Conservation (phyloP, 2,888 invertebrate genomes). For the Gari tellinella region DNA sequence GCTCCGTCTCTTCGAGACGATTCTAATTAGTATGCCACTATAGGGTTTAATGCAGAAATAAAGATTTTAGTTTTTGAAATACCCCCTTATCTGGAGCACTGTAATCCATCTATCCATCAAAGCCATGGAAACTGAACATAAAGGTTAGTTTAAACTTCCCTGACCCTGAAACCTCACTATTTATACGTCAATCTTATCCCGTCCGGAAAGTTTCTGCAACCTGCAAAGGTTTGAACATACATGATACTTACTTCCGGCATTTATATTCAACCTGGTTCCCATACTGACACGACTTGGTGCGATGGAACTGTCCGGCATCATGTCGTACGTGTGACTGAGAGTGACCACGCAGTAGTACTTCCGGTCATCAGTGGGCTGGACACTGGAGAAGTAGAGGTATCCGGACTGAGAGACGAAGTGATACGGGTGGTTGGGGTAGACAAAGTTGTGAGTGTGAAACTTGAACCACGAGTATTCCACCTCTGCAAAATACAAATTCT, state of each 20-base stretch:
- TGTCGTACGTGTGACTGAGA: constrained; percentile 36
- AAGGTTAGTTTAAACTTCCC: too few species aligned
- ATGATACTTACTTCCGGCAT: constrained; percentile 67
- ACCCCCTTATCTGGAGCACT: too few species aligned
- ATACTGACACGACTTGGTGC: constrained; percentile 53
- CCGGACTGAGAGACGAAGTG: constrained; percentile 58
- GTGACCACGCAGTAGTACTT: constrained; percentile 56
- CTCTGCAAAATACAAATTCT: constrained; percentile 34
- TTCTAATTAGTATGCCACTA: too few species aligned
- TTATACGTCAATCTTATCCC: too few species aligned
- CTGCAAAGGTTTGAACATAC: too few species aligned
- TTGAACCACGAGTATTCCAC: constrained; percentile 54
- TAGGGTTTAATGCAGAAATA: too few species aligned
- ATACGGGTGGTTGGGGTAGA: constrained; percentile 47
- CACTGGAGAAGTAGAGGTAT: constrained; percentile 60
- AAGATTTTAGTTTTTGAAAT: too few species aligned
- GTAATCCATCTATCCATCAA: too few species aligned
- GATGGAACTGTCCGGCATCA: constrained; percentile 34
- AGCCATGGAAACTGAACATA: too few species aligned
- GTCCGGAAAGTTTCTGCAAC: too few species aligned
- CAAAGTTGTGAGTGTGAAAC: constrained; percentile 39
- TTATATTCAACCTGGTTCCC: constrained; percentile 37
- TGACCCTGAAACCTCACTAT: too few species aligned
- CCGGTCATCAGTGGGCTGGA: constrained; percentile 54
- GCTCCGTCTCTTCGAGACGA: too few species aligned